Conservation (phyloP, 1,140 invertebrate species). For the Apis cerana region DNA sequence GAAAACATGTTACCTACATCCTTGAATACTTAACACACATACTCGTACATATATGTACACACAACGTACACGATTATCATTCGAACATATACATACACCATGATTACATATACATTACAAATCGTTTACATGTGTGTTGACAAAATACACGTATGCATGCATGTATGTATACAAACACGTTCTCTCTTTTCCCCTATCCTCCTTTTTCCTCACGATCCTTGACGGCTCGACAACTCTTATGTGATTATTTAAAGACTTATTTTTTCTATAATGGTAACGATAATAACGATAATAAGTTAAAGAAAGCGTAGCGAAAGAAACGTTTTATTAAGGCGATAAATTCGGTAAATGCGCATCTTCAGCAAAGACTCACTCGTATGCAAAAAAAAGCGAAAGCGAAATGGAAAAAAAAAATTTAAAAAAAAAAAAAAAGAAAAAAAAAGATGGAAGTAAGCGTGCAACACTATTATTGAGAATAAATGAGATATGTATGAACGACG, state of each 20-base stretch:
- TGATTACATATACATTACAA: not conserved
- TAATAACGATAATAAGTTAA: conserved; percentile 75
- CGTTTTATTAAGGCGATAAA: conserved; percentile 73
- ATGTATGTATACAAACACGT: conserved; percentile 33
- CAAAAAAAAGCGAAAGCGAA: conserved; percentile 44
- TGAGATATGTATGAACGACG: conserved; percentile 73
- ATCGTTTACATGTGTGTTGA: conserved; percentile 18
- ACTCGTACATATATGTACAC: not conserved
- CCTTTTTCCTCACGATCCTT: not conserved
- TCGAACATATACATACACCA: not conserved
- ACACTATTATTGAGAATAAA: conserved; percentile 64
- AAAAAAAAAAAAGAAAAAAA: conserved; percentile 51
- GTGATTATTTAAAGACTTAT: conserved; percentile 81
- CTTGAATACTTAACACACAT: conserved; percentile 28
- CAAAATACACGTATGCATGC: conserved; percentile 44
- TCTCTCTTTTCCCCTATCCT: conserved; percentile 3
- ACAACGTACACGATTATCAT: not conserved
- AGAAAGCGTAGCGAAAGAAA: conserved; percentile 70
- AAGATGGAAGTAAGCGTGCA: conserved; percentile 65
- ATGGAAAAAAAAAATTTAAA: conserved; percentile 36
- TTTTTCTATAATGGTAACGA: conserved; percentile 80
- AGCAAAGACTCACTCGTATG: conserved; percentile 64
- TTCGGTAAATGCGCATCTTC: conserved; percentile 69
- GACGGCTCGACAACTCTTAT: conserved; percentile 77
- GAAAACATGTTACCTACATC: conserved; percentile 32